Base-by-base conservation (phyloP, 2,113 vertebrate species). In the Mus spicilegus region DNA sequence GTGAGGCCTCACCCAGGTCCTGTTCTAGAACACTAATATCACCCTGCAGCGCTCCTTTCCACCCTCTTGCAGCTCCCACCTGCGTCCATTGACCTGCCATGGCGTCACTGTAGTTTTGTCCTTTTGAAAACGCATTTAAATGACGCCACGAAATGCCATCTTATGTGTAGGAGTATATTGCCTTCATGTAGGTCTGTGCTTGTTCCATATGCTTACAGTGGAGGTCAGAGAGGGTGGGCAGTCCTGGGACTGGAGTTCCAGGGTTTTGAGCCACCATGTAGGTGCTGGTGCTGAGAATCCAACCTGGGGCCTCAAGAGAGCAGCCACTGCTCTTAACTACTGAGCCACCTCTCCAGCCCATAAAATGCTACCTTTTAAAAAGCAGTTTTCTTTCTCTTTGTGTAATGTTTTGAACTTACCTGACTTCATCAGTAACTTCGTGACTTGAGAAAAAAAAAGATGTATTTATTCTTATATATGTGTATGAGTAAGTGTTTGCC, bases 61-160 rank as follows among this genome's bases (percentile, higher is more conserved):
- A 26, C 67, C 39, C 5, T 81, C 30, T 86, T 63, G 8, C 80
- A 11, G 30, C 26, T 16, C 2, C 39, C 14, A 33, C 36, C 19
- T 46, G 56, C 56, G 61, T 1, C 76, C 39, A 10, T 51, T 67
- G 76, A 73, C 85, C 30, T 88, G 36, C 63, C 49, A 46, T 91
- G 63, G 33, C 4, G 46, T 77, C 73, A 39, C 61, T 56, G 11
- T 63, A 72, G 39, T 87, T 96, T 95, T 96, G 20, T 46, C 87
- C 96, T 96, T 90, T 88, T 8, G 49, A 80, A 95, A 88, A 92
- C 84, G 85, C 11, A 24, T 65, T 2, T 93, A 58, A 85, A 69
- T 94, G 28, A 89, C 4, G n/a, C 78, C 49, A 42, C 75, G 33
- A 14, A 36, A 49, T n/a, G 61, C 17, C 8, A 67, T 49, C 16